Conservation (phyloP, 1,140 invertebrate species). For the Solenopsis fugax region DNA sequence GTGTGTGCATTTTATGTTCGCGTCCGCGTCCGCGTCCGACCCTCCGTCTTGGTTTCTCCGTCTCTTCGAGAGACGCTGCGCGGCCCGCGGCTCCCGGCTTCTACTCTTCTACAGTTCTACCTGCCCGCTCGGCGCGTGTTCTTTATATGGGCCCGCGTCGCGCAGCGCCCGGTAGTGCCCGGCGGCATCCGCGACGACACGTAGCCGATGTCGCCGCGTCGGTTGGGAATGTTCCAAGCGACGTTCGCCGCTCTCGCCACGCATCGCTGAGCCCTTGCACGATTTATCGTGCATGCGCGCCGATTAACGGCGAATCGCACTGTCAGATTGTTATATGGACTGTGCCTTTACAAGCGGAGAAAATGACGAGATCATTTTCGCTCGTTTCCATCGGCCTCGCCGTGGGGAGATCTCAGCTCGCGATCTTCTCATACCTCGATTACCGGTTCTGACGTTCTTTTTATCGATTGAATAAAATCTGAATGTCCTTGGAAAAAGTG, state of each 20-base stretch:
- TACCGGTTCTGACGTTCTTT: neutral
- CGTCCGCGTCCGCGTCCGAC: constrained; percentile 41
- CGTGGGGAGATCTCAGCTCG: neutral
- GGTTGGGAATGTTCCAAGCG: constrained; percentile 17
- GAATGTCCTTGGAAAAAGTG: neutral
- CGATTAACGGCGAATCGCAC: constrained; percentile 42
- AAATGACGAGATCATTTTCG: constrained; percentile 51
- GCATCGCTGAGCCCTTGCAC: constrained; percentile 11
- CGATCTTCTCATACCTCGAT: neutral
- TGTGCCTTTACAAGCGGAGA: constrained; percentile 27
- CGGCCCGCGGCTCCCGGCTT: constrained; percentile 57
- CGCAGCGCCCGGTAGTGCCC: constrained; percentile 49
- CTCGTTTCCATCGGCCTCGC: neutral
- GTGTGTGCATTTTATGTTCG: constrained; percentile 69
- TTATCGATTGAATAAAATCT: neutral
- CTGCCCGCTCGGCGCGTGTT: constrained; percentile 34
- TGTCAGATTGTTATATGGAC: constrained; percentile 49
- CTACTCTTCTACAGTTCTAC: constrained; percentile 25
- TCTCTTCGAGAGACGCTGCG: constrained; percentile 56
- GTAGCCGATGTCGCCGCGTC: constrained; percentile 51
- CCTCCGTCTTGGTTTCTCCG: constrained; percentile 63
- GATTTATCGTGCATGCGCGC: constrained; percentile 43
- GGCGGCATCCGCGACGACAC: constrained; percentile 47
- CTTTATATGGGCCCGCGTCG: constrained; percentile 70
- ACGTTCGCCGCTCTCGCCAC: constrained; percentile 10